A percentile compares a stretch with the other conserved stretches of the same genome.
Conservation (phyloP, 2,113 vertebrate species). For the Aptenodytes forsteri region DNA sequence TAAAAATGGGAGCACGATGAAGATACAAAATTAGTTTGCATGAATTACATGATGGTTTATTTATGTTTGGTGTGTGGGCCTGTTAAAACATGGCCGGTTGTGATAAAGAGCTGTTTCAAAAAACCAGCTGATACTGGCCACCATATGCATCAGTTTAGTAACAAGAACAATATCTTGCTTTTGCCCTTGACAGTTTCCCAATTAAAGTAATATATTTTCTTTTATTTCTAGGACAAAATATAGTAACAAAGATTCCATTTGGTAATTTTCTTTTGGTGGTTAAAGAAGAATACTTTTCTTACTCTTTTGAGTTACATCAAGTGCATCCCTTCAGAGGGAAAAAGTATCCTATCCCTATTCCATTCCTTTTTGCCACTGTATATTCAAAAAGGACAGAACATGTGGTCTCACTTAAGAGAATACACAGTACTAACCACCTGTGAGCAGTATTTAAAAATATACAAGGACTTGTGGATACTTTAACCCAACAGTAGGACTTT, state of each 20-base stretch:
- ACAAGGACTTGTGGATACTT: neutral
- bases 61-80: neutral
- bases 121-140: neutral
- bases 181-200: neutral
- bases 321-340: neutral
- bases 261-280: neutral
- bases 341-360: neutral
- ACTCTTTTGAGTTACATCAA: neutral
- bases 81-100: neutral
- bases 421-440: neutral
- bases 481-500: neutral
- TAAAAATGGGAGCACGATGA: neutral
- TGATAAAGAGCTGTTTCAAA: neutral
- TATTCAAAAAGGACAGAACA: neutral
- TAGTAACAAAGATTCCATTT: neutral
- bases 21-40: neutral
- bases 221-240: neutral
- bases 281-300: neutral
- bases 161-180: neutral
- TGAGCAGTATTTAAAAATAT: neutral
- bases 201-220: neutral
- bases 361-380: neutral
- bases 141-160: neutral
- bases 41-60: neutral
- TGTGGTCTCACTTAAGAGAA: neutral